phyloP scores from a whole-genome alignment of 2,797 vertebrate genomes.

The Gallinago stenura region DNA sequence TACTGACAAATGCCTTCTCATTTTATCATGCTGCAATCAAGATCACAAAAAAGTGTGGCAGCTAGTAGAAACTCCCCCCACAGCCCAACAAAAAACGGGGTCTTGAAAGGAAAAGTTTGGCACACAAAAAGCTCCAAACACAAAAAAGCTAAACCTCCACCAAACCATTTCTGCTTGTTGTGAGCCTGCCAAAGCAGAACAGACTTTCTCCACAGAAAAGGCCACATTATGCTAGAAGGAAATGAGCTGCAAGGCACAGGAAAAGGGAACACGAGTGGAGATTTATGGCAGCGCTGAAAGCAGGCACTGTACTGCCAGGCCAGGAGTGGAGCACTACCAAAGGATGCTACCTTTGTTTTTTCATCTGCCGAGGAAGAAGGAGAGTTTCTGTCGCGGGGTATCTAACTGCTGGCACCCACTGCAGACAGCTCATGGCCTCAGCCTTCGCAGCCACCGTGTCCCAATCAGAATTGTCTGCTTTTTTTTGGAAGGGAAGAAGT shows the following conservation, averaged over 20 bases:
- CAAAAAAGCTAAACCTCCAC: constrained; percentile 67
- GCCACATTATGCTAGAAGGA: constrained; percentile 72
- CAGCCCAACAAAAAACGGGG: constrained; percentile 32
- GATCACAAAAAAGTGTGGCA: constrained; percentile 65
- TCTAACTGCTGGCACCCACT: not conserved
- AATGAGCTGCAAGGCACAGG: constrained; percentile 72
- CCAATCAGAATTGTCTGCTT: not conserved
- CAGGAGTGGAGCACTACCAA: constrained; percentile 20
- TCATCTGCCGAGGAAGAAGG: not conserved
- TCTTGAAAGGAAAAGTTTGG: constrained; percentile 65
- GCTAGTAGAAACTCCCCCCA: constrained; percentile 10
- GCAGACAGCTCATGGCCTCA: not conserved
- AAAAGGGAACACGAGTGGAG: constrained; percentile 71
- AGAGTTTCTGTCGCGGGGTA: not conserved
- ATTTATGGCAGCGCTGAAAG: constrained; percentile 68
- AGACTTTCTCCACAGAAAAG: constrained; percentile 71
- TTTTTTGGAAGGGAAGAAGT: not conserved
- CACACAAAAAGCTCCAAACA: constrained; percentile 57
- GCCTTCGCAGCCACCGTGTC: not conserved
- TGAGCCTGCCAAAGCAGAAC: constrained; percentile 70
- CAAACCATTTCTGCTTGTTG: constrained; percentile 62
- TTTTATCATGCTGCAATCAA: constrained; percentile 51
- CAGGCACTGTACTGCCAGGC: constrained; percentile 64
- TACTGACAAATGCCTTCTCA: constrained; percentile 45
- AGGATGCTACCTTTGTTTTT: constrained; percentile 51